These are phyloP conservation scores for Berghia stephanieae DNA, from an alignment of 1,140 invertebrate species.

Conservation along the genomic window DNA sequence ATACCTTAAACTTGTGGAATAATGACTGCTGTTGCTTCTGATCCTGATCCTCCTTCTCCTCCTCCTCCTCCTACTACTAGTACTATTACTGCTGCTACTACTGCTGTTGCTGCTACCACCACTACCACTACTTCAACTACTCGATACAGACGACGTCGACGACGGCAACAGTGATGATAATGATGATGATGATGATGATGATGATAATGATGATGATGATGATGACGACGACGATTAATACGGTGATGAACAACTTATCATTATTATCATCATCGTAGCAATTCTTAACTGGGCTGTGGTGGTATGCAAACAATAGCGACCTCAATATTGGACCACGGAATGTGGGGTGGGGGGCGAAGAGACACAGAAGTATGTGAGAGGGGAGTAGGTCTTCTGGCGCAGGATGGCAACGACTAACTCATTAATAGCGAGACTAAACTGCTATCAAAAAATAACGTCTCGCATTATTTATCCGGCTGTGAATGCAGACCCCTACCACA, in stretches of 20 bases:
- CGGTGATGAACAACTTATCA: background rate
- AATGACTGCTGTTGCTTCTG: too few relatives aligned
- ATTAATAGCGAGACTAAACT: background rate
- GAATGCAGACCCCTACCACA: background rate
- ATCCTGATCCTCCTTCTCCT: background rate
- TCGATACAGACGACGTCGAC: slow-evolving; percentile 19
- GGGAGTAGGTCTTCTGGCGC: background rate
- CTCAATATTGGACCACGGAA: too few relatives aligned
- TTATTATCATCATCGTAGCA: background rate
- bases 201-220: background rate
- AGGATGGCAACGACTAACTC: background rate
- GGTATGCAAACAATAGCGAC: too few relatives aligned
- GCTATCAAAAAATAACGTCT: background rate
- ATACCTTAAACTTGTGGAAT: too few relatives aligned
- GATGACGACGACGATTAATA: background rate
- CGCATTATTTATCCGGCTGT: background rate
- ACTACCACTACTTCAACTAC: slow-evolving; percentile 18
- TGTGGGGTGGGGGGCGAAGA: background rate
- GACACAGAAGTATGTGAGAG: background rate
- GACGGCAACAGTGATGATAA: background rate
- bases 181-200: background rate
- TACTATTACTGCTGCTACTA: background rate
- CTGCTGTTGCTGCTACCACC: slow-evolving; percentile 25
- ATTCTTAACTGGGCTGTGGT: too few relatives aligned
- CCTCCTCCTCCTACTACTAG: background rate